A percentile compares a stretch with the other conserved stretches of the same genome.
These are phyloP conservation scores for Polydrusus pterygomalis DNA, from an alignment of 2,888 invertebrate species.

Conservation along the genomic window DNA sequence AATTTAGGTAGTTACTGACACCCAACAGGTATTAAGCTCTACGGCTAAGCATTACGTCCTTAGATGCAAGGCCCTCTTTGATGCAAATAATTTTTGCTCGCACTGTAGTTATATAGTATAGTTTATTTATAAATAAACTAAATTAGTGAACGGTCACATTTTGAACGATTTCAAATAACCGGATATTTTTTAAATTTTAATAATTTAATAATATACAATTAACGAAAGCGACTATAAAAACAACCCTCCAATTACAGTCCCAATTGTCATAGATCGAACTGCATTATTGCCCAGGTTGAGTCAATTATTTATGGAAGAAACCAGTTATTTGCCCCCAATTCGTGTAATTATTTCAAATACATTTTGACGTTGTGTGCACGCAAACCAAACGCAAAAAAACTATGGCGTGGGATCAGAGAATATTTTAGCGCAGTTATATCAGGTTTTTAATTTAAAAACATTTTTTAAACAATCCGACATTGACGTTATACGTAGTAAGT, in stretches of 20 bases:
- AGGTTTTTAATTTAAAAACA: too few relatives aligned
- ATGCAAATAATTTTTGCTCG: too few relatives aligned
- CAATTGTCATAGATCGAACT: conserved; percentile 3
- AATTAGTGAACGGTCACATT: neutral
- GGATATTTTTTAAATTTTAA: too few relatives aligned
- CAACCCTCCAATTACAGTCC: conserved; percentile 4
- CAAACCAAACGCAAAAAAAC: conserved; percentile 13
- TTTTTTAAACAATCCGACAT: too few relatives aligned
- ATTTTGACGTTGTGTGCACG: conserved; percentile 14
- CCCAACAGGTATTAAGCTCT: too few relatives aligned
- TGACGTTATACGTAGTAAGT: too few relatives aligned
- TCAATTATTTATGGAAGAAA: conserved; percentile 8
- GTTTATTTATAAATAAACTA: too few relatives aligned
- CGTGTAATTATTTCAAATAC: conserved; percentile 18
- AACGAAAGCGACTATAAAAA: neutral
- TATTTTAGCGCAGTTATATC: neutral
- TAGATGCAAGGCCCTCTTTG: too few relatives aligned
- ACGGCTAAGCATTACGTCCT: too few relatives aligned
- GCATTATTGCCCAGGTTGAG: conserved; percentile 3
- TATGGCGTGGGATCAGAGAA: conserved; percentile 18
- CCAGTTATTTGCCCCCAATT: conserved; percentile 14
- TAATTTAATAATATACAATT: neutral
- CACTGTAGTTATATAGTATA: too few relatives aligned
- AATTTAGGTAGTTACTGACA: too few relatives aligned
- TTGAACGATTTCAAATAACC: neutral